Conservation (phyloP, 53 echinoderm and acorn worm genomes). For the Luidia sarsii region DNA sequence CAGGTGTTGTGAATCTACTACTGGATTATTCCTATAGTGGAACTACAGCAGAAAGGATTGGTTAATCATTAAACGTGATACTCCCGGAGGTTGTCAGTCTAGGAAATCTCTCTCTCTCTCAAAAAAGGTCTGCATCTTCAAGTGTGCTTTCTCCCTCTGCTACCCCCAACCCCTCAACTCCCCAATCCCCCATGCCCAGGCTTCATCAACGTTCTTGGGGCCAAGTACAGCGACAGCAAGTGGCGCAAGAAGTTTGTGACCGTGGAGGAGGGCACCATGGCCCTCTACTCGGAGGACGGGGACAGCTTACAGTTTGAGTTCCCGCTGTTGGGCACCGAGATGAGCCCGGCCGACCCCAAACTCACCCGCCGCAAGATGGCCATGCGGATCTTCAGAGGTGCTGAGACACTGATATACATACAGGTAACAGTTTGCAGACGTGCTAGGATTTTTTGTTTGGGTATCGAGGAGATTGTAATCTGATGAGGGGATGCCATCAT, state of each 20-base stretch:
- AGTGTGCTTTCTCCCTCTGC: no score
- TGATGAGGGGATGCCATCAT: no score
- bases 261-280: constrained; percentile 30
- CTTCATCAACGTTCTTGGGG: constrained; percentile 60
- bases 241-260: constrained; percentile 69
- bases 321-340: constrained; percentile 28
- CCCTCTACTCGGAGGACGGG: constrained; percentile 10
- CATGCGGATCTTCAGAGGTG: constrained; percentile 26
- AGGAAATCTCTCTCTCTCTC: no score
- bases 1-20: no score
- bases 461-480: no score
- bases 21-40: no score
- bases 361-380: constrained; percentile 10
- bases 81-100: no score
- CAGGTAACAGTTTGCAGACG: constrained; percentile 44
- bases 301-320: constrained; percentile 42
- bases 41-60: no score
- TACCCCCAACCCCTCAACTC: no score
- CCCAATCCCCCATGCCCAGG: constrained; percentile 27
- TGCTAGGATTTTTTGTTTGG: not conserved
- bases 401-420: constrained; percentile 24
- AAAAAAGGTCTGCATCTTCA: no score
- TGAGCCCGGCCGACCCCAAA: constrained; percentile 31
- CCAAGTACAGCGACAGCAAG: constrained; percentile 56
- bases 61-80: no score